phyloP scores from a whole-genome alignment of 2,113 vertebrate species.

The Jacana jacana region DNA sequence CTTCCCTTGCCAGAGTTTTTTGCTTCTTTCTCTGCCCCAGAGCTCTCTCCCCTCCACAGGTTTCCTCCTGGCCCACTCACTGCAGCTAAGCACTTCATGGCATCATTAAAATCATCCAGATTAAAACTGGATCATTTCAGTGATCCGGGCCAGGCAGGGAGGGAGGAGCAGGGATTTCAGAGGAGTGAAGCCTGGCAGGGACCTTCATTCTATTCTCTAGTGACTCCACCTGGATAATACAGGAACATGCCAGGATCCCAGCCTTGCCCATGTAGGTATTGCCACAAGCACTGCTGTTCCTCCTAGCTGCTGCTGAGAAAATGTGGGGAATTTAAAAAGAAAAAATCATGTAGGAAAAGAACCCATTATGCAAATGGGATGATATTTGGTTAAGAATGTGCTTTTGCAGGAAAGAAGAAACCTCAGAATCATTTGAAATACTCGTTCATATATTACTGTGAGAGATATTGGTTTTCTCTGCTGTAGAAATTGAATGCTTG shows the following conservation, averaged over 20 bases:
- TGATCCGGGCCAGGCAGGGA: background rate
- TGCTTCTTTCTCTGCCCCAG: background rate
- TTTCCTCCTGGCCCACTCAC: background rate
- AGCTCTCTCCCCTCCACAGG: background rate
- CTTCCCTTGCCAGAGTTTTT: background rate
- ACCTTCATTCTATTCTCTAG: background rate
- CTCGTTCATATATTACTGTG: background rate
- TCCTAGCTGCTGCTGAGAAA: background rate
- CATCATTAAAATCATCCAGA: background rate
- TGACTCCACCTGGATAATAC: background rate
- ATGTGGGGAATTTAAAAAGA: background rate
- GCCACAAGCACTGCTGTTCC: background rate
- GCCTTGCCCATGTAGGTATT: fast-evolving
- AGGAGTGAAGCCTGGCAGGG: background rate
- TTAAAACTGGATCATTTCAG: background rate
- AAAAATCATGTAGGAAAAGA: background rate
- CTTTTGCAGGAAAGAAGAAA: background rate
- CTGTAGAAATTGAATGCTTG: background rate
- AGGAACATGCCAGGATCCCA: fast-evolving
- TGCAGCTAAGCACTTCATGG: background rate
- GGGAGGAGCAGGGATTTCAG: background rate
- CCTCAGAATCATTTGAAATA: background rate
- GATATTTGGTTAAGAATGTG: background rate
- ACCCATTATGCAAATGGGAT: background rate
- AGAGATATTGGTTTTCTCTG: background rate